Conservation (phyloP, 2,888 invertebrate genomes). For the Gnatocerus cornutus region DNA sequence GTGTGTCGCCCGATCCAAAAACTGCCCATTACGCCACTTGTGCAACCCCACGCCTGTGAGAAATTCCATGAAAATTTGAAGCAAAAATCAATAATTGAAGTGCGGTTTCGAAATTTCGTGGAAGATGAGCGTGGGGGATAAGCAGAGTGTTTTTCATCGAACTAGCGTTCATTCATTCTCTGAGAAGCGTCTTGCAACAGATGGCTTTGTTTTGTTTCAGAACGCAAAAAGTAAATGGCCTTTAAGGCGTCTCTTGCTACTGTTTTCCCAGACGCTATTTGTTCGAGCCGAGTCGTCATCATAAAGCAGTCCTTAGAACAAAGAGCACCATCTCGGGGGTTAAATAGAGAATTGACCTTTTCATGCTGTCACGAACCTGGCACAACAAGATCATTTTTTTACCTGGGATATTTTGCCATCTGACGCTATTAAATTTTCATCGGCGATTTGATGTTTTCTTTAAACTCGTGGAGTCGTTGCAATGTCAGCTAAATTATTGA, state of each 20-base stretch:
- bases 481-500: constrained; percentile 20
- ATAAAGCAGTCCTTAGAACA: constrained; percentile 49
- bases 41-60: constrained; percentile 14
- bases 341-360: constrained; percentile 50
- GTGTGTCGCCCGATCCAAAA: no score
- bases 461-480: not conserved
- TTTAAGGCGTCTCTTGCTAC: constrained; percentile 41
- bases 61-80: constrained; percentile 23
- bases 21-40: not conserved
- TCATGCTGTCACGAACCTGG: constrained; percentile 46
- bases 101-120: constrained; percentile 34
- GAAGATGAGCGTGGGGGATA: constrained; percentile 31
- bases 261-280: constrained; percentile 46
- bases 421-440: constrained; percentile 4
- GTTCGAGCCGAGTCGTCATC: constrained; percentile 46
- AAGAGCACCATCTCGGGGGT: constrained; percentile 49
- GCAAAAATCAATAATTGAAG: constrained; percentile 23
- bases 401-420: constrained; percentile 15
- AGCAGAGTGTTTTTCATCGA: constrained; percentile 46
- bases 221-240: constrained; percentile 47
- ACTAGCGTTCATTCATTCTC: constrained; percentile 50
- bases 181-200: constrained; percentile 52
- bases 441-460: not conserved
- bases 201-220: constrained; percentile 54
- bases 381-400: constrained; percentile 43